Percentiles rank a stretch among this genome's conserved stretches.
Conservation (phyloP, 1,140 invertebrate species). For the Drosophila ambigua region DNA sequence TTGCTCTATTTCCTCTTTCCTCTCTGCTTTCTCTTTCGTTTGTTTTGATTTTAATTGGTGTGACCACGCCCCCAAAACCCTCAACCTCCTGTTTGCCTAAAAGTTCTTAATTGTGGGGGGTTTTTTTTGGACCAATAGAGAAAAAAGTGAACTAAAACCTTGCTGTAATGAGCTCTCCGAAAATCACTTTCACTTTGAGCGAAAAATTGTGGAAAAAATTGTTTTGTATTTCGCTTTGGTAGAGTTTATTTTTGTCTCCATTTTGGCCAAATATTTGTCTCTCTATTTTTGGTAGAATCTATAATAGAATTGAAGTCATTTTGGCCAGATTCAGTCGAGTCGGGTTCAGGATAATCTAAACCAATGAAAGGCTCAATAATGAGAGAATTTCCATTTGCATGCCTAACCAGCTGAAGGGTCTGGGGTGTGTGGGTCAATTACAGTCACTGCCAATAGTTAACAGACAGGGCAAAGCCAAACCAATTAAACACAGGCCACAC, state of each 20-base stretch:
- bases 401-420: conserved; percentile 5
- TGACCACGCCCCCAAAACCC: conserved; percentile 12
- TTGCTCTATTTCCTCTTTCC: background rate
- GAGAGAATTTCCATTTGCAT: conserved; percentile 49
- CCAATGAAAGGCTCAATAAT: conserved; percentile 21
- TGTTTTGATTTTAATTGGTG: conserved; percentile 47
- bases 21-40: conserved; percentile 2
- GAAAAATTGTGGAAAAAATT: conserved; percentile 5
- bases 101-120: conserved; percentile 49
- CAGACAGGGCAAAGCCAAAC: conserved; percentile 20
- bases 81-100: conserved; percentile 7
- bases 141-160: background rate
- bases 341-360: background rate
- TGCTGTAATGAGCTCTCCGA: conserved; percentile 2
- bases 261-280: conserved; percentile 17
- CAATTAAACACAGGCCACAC: conserved; percentile 29
- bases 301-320: conserved; percentile 5
- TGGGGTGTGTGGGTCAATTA: conserved; percentile 7
- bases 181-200: conserved; percentile 29
- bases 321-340: background rate
- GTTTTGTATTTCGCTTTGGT: conserved; percentile 5
- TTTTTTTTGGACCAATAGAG: conserved; percentile 1
- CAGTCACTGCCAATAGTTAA: conserved; percentile 29
- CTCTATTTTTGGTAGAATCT: conserved; percentile 30
- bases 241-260: background rate